Evolutionary conservation across 2,888 invertebrate species (phyloP), one percentile per base, ranked within the genome.

Genomic region (Drosophila bunnanda): DNA sequence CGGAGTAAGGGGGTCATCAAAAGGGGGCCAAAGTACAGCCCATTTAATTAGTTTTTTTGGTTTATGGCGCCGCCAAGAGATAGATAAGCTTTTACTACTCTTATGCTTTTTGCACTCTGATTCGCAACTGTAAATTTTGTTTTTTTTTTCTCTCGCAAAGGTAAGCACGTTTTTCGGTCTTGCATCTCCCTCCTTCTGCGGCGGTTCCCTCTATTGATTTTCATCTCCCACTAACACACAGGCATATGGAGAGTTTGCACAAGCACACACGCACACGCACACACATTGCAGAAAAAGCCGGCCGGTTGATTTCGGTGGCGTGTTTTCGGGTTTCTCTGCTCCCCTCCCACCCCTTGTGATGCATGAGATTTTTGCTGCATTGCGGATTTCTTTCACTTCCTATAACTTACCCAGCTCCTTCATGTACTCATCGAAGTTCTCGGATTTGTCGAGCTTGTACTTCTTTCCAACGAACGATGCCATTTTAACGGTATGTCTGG

Each of bases 391-490:
- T 32, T 34, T 56, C n/a, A 22, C 17, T 17, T 13, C 39, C 13
- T 52, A 15, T 20, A 25, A 93, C 96, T 96, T 91, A 97, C 97
- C 97, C 76, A 97, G 93, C 55, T 95, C 94, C 93, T 97, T 97
- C 96, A 98, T 96, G 93, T 96, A 97, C 68, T 96, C 96, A 88
- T 98, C 97, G 92, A 98, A 97, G 91, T 97, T 96, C 78, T 97
- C 96, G 86, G 96, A 92, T 65, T 94, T 94, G 73, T 93, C 93
- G 92, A 98, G 94, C 92, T 97, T 97, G 94, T 96, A 98, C 92
- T 95, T 96, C 93, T 95, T 96, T 91, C 96, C 96, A 88, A 91
- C 81, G 90, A 92, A 91, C 74, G 88, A 91, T 75, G 88, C 84
- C 92, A 92, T 92, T 90, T 82, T 84, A 28, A 36, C 22, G 39